Conservation (phyloP, 2,113 vertebrate species). For the Australoheros scitulus region DNA sequence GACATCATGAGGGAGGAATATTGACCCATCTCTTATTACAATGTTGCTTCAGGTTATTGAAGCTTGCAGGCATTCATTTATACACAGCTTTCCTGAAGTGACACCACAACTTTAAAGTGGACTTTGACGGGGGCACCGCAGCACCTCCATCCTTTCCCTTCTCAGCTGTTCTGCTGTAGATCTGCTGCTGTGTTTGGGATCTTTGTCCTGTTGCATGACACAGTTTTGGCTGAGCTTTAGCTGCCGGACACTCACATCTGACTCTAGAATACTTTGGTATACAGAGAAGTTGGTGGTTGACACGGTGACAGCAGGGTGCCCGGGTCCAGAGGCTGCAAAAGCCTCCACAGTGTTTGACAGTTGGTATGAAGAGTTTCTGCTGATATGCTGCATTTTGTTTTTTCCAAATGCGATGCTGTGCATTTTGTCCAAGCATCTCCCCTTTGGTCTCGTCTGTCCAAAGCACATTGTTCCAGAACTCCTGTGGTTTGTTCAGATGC, state of each 20-base stretch:
- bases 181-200: background rate
- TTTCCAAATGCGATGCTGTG: background rate
- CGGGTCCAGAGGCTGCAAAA: background rate
- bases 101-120: background rate
- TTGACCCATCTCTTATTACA: background rate
- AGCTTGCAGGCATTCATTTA: rapidly evolving
- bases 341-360: background rate
- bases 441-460: background rate
- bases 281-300: background rate
- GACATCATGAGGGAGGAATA: too few relatives aligned
- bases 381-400: background rate
- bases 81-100: background rate
- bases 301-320: background rate
- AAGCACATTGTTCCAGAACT: background rate
- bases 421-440: background rate
- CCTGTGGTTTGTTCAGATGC: background rate
- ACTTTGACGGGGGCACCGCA: background rate
- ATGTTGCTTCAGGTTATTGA: rapidly evolving
- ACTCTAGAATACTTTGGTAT: background rate
- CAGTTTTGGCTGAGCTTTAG: background rate
- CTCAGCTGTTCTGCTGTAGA: rapidly evolving
- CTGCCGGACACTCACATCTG: background rate
- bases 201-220: background rate
- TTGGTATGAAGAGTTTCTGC: background rate
- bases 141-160: background rate